These are phyloP conservation scores for Drosophila guanche DNA, from an alignment of 1,140 invertebrate species.

Conservation along the genomic window DNA sequence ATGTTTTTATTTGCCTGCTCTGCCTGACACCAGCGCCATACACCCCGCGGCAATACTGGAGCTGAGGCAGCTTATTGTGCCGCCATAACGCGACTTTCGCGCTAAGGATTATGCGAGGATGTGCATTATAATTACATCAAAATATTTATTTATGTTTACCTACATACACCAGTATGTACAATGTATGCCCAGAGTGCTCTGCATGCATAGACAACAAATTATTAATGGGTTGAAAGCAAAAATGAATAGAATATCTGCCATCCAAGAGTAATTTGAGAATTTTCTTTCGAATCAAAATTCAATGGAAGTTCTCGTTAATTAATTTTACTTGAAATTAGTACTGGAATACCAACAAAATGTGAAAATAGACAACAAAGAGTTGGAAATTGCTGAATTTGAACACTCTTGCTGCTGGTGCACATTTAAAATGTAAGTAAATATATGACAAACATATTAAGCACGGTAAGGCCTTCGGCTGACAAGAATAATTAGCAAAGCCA, in stretches of 20 bases:
- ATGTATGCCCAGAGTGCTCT: not conserved
- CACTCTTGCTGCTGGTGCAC: too few species aligned
- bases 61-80: slow-evolving; percentile 54
- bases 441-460: not conserved
- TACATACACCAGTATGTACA: slow-evolving; percentile 19
- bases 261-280: slow-evolving; percentile 22
- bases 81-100: slow-evolving; percentile 52
- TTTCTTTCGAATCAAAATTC: slow-evolving; percentile 8
- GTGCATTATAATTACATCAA: slow-evolving; percentile 66
- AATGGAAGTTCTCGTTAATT: not conserved
- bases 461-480: slow-evolving; percentile 25
- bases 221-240: slow-evolving; percentile 50
- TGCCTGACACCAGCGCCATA: not conserved
- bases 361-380: too few species aligned
- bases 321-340: not conserved
- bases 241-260: slow-evolving; percentile 20
- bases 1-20: slow-evolving; percentile 67
- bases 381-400: too few species aligned
- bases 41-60: not conserved
- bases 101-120: slow-evolving; percentile 55
- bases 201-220: slow-evolving; percentile 30
- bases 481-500: too few species aligned
- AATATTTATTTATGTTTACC: slow-evolving; percentile 65
- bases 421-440: too few species aligned
- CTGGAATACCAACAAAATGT: too few species aligned